Percentiles rank a stretch among this genome's conserved stretches.
Evolutionary conservation across 1,140 invertebrate species (phyloP).

Genomic region (Pseudomyrmex cubaensis): DNA sequence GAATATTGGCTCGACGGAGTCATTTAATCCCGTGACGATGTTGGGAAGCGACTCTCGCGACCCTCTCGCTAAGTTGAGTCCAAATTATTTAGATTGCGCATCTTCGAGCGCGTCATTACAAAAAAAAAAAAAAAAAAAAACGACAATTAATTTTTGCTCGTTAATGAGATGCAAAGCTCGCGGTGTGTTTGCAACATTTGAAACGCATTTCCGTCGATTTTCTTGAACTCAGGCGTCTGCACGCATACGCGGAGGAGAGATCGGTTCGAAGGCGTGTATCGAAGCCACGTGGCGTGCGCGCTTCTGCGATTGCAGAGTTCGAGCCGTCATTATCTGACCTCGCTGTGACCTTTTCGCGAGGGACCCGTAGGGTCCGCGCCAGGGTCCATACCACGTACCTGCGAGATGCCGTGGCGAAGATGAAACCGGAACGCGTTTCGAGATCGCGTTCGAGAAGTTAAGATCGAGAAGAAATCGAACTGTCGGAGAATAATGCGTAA

Average conservation of each 20-base stretch:
- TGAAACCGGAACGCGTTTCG: slow-evolving; percentile 72
- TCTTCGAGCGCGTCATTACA: background rate
- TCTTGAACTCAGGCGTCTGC: background rate
- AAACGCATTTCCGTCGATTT: slow-evolving; percentile 24
- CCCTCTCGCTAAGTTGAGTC: slow-evolving; percentile 41
- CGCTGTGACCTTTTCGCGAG: slow-evolving; percentile 78
- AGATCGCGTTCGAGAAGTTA: slow-evolving; percentile 59
- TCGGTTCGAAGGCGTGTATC: slow-evolving; percentile 70
- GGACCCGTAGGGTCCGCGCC: slow-evolving; percentile 76
- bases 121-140: background rate
- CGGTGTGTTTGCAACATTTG: too few relatives aligned
- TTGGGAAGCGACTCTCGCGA: slow-evolving; percentile 46
- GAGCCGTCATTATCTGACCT: slow-evolving; percentile 82
- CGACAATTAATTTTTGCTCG: too few relatives aligned
- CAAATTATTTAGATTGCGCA: slow-evolving; percentile 49
- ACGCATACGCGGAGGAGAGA: slow-evolving; percentile 62
- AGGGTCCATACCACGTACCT: slow-evolving; percentile 33
- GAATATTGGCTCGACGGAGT: slow-evolving; percentile 69
- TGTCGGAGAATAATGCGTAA: slow-evolving; percentile 6
- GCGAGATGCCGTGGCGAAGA: slow-evolving; percentile 49
- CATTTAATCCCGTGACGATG: slow-evolving; percentile 83
- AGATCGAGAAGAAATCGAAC: slow-evolving; percentile 23
- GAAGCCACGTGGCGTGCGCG: slow-evolving; percentile 83
- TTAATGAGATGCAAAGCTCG: too few relatives aligned
- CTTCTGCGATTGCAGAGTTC: slow-evolving; percentile 84